Percentiles rank a stretch among this genome's conserved stretches.
Evolutionary conservation across 2,888 invertebrate genomes (phyloP).

Genomic region (Megastigmus dorsalis): DNA sequence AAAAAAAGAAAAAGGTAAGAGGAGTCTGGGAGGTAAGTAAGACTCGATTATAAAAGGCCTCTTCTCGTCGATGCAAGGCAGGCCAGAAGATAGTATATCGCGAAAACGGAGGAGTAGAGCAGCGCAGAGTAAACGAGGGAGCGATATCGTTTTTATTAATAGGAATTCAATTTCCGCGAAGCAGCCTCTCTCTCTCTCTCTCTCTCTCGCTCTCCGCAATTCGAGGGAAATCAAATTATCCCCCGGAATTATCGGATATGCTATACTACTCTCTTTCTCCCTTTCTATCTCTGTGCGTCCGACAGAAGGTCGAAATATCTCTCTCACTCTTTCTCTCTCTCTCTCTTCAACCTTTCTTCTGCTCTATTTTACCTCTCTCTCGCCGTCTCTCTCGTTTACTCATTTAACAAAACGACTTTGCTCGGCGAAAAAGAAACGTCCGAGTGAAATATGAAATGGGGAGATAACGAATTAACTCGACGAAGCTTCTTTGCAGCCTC

Average conservation of each 20-base stretch:
- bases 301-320: slow-evolving; percentile 54
- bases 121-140: slow-evolving; percentile 41
- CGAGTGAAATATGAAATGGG: slow-evolving; percentile 55
- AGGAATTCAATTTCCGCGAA: slow-evolving; percentile 69
- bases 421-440: slow-evolving; percentile 35
- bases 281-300: slow-evolving; percentile 57
- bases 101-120: slow-evolving; percentile 19
- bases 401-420: slow-evolving; percentile 50
- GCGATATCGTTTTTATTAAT: slow-evolving; percentile 68
- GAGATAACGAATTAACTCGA: slow-evolving; percentile 55
- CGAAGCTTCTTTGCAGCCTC: slow-evolving; percentile 42
- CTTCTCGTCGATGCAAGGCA: neutral
- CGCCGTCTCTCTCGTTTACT: slow-evolving; percentile 41
- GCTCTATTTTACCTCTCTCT: slow-evolving; percentile 22
- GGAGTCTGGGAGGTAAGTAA: slow-evolving; percentile 34
- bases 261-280: too few species aligned
- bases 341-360: slow-evolving; percentile 11
- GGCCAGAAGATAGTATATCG: neutral
- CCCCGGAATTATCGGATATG: slow-evolving; percentile 66
- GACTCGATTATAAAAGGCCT: slow-evolving; percentile 42
- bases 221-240: slow-evolving; percentile 69
- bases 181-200: slow-evolving; percentile 49
- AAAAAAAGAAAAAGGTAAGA: too few species aligned
- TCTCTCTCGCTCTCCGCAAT: slow-evolving; percentile 64
- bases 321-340: slow-evolving; percentile 41